Conservation (phyloP, 2,113 vertebrate species). For the Sapajus apella region DNA sequence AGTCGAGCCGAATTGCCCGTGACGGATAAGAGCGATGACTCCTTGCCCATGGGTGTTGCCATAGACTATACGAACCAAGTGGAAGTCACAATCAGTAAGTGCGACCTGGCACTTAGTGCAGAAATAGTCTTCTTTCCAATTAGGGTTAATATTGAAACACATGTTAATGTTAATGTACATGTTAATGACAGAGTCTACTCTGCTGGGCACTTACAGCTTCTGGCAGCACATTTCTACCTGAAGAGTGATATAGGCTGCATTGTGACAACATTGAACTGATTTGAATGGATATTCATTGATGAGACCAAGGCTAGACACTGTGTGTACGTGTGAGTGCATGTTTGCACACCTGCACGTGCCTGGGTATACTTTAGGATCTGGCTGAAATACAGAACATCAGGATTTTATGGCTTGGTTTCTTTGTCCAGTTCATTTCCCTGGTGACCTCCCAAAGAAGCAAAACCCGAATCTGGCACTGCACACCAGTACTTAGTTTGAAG, state of each 20-base stretch:
- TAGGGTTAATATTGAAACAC: neutral
- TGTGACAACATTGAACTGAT: neutral
- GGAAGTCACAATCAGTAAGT: slow-evolving; percentile 92
- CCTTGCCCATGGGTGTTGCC: slow-evolving; percentile 92
- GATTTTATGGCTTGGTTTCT: neutral
- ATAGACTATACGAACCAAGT: slow-evolving; percentile 93
- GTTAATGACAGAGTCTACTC: no score
- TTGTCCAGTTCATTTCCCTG: neutral
- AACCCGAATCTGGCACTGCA: neutral
- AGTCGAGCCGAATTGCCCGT: slow-evolving; percentile 95
- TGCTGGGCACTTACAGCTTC: neutral
- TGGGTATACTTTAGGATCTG: neutral
- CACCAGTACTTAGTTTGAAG: neutral
- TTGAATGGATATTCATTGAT: neutral
- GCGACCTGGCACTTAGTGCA: no score
- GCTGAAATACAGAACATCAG: rapidly evolving
- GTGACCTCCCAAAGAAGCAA: neutral
- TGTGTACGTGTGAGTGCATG: no score
- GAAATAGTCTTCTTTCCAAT: neutral
- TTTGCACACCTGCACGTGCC: rapidly evolving
- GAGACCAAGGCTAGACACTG: neutral
- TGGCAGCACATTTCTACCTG: neutral
- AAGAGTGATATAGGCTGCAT: neutral
- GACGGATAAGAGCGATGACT: slow-evolving; percentile 93
- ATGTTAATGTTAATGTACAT: neutral